Evolutionary conservation across 2,113 vertebrate genomes (phyloP).

Genomic region (Perccottus glenii): DNA sequence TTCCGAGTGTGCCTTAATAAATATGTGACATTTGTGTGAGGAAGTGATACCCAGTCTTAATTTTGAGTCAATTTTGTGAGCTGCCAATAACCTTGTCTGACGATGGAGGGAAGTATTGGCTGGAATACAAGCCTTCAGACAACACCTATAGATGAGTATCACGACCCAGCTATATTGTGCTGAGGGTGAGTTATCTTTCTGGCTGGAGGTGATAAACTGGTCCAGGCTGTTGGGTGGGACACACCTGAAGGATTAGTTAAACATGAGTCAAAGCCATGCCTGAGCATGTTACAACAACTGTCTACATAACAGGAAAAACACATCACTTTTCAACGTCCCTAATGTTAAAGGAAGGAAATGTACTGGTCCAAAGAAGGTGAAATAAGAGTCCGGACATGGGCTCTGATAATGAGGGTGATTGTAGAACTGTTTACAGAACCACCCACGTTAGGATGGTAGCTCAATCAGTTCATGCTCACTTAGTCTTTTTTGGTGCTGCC

Average conservation of each 20-base stretch:
- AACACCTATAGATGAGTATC: background rate
- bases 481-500: background rate
- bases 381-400: slow-evolving; percentile 1
- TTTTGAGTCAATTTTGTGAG: too few relatives aligned
- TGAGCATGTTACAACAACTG: slow-evolving; percentile 22
- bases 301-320: slow-evolving; percentile 19
- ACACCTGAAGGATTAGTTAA: slow-evolving; percentile 44
- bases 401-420: slow-evolving; percentile 10
- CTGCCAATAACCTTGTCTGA: too few relatives aligned
- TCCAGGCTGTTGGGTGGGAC: slow-evolving; percentile 40
- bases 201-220: slow-evolving; percentile 38
- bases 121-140: too few relatives aligned
- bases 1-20: too few relatives aligned
- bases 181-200: background rate
- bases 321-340: background rate
- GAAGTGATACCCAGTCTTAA: too few relatives aligned
- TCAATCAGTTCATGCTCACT: background rate
- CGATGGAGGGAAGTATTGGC: background rate
- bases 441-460: background rate
- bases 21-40: too few relatives aligned
- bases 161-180: rapidly evolving
- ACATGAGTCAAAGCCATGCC: slow-evolving; percentile 37
- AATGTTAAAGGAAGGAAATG: slow-evolving; percentile 24
- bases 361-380: background rate
- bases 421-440: slow-evolving; percentile 12